Conservation (phyloP, 1,140 invertebrate species). For the Drosophila hydei region DNA sequence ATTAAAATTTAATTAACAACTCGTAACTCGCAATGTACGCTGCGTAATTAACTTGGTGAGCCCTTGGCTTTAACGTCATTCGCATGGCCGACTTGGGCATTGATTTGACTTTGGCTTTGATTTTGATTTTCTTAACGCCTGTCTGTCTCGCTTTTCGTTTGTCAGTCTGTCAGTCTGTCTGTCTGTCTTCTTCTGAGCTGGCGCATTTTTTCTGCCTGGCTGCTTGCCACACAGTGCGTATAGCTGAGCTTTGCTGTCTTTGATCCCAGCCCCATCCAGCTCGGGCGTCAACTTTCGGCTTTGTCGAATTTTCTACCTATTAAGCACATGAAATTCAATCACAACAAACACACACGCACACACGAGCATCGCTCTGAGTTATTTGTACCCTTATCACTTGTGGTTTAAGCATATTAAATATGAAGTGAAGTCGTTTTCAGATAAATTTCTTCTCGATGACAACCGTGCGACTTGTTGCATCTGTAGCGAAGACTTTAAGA, state of each 20-base stretch:
- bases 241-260: conserved; percentile 35
- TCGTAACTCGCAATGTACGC: conserved; percentile 62
- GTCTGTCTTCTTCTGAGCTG: conserved; percentile 47
- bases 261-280: conserved; percentile 35
- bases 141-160: conserved; percentile 21
- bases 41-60: conserved; percentile 65
- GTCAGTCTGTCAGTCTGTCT: conserved; percentile 15
- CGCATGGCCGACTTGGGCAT: conserved; percentile 31
- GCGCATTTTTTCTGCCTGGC: conserved; percentile 69
- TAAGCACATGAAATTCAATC: conserved; percentile 81
- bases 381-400: conserved; percentile 72
- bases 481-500: conserved; percentile 29
- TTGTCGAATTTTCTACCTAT: conserved; percentile 80
- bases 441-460: neutral
- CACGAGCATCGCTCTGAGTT: conserved; percentile 30
- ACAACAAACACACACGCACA: conserved; percentile 38
- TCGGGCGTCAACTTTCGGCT: conserved; percentile 48
- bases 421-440: conserved; percentile 68
- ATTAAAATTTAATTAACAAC: conserved; percentile 78
- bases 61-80: conserved; percentile 54
- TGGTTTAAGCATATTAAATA: conserved; percentile 74
- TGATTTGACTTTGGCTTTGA: conserved; percentile 58
- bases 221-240: conserved; percentile 61
- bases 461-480: conserved; percentile 65
- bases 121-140: conserved; percentile 29